Evolutionary conservation across 1,140 invertebrate species (phyloP).

Genomic region (Eueides isabella): DNA sequence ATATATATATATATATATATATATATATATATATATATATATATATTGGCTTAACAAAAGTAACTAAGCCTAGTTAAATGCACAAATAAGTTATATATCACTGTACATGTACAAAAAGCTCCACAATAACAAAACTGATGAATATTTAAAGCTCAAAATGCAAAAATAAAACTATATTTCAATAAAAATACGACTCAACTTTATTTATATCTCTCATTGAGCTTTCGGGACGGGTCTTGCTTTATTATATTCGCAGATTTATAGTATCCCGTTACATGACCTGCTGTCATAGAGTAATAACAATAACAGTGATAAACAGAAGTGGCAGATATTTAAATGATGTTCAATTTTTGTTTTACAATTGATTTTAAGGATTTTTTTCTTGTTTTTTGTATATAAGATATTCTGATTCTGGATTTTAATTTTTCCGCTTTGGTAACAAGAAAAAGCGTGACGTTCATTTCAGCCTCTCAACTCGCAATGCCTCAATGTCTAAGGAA

Average conservation of each 20-base stretch:
- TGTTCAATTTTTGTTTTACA: neutral
- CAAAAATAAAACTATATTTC: constrained; percentile 15
- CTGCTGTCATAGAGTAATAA: constrained; percentile 7
- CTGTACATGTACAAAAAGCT: neutral
- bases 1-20: too few relatives aligned
- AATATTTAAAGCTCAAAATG: neutral
- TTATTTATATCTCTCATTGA: constrained; percentile 18
- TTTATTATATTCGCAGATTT: constrained; percentile 19
- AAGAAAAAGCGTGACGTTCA: too few relatives aligned
- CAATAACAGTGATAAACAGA: neutral
- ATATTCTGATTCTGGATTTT: too few relatives aligned
- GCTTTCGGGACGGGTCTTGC: constrained; percentile 18
- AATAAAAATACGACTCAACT: constrained; percentile 4
- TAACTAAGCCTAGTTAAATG: too few relatives aligned
- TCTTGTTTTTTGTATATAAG: too few relatives aligned
- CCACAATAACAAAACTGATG: neutral
- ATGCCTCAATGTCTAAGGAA: too few relatives aligned
- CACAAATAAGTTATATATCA: too few relatives aligned
- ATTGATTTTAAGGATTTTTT: too few relatives aligned
- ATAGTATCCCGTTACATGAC: constrained; percentile 16
- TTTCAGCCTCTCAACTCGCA: too few relatives aligned
- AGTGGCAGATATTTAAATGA: neutral
- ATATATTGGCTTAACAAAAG: too few relatives aligned
- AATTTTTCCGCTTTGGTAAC: too few relatives aligned
- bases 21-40: too few relatives aligned